phyloP scores from a whole-genome alignment of 2,113 vertebrate genomes.

The Plestiodon gilberti region DNA sequence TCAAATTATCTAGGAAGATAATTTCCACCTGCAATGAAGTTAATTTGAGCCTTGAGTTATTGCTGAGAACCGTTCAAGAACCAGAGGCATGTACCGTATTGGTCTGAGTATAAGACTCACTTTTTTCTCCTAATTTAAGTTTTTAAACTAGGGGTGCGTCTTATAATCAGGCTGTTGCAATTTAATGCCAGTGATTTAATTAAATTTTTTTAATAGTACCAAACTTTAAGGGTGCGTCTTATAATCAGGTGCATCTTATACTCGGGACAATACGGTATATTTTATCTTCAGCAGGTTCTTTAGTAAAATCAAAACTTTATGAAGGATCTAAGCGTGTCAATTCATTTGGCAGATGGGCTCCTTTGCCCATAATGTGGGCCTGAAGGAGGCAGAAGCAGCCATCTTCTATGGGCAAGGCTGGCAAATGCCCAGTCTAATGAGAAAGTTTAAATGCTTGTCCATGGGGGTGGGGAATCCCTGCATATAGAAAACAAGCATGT shows the following conservation, averaged over 20 bases:
- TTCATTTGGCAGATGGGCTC: not conserved
- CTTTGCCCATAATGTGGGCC: not conserved
- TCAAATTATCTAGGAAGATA: conserved; percentile 5
- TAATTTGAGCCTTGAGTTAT: conserved; percentile 13
- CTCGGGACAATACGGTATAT: too few species aligned
- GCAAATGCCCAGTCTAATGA: not conserved
- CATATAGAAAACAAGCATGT: not conserved
- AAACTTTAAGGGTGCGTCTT: too few species aligned
- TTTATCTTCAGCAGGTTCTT: not conserved
- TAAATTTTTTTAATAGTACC: too few species aligned
- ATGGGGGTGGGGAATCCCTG: not conserved
- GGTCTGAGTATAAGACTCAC: too few species aligned
- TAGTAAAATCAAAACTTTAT: not conserved
- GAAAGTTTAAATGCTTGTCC: not conserved
- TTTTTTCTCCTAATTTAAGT: too few species aligned
- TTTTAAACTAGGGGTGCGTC: too few species aligned
- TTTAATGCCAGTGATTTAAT: too few species aligned
- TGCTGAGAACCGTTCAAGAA: not conserved
- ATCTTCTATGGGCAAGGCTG: not conserved
- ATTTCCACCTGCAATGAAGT: conserved; percentile 4
- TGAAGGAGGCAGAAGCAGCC: not conserved
- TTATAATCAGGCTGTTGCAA: too few species aligned
- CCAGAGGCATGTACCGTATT: too few species aligned
- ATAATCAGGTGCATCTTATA: too few species aligned
- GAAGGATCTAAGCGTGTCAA: not conserved